phyloP scores from a whole-genome alignment of 2,888 invertebrate species.

The Acanthosepion lycidas region DNA sequence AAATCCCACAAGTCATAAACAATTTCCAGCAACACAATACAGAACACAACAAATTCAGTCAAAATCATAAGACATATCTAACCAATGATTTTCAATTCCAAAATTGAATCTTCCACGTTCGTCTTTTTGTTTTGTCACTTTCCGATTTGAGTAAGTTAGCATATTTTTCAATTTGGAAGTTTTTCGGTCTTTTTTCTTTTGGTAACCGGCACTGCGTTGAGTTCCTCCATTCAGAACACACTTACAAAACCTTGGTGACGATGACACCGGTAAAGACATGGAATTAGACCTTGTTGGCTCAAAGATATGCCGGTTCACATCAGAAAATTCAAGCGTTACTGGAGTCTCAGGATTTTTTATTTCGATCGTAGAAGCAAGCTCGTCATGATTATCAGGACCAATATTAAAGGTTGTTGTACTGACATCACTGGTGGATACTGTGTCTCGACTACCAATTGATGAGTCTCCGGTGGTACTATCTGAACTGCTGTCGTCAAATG shows the following conservation, averaged over 20 bases:
- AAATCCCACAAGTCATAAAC: too few species aligned
- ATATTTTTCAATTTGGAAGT: background rate
- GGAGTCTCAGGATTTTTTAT: background rate
- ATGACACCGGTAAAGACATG: background rate
- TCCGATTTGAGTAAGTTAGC: background rate
- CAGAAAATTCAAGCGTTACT: background rate
- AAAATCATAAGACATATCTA: constrained; percentile 33
- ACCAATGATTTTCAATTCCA: constrained; percentile 24
- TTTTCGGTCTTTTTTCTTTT: background rate
- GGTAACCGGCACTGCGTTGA: background rate
- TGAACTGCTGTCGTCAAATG: constrained; percentile 42
- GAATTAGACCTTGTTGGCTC: background rate
- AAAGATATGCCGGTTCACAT: background rate
- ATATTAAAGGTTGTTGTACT: background rate
- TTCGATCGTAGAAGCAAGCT: background rate
- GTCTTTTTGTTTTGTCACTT: background rate
- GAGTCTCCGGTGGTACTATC: background rate
- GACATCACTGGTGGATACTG: background rate
- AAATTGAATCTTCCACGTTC: background rate
- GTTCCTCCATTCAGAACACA: background rate
- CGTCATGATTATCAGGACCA: background rate
- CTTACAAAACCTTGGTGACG: background rate
- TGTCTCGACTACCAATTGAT: background rate
- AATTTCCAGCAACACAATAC: too few species aligned
- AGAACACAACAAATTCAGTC: background rate